phyloP scores from a whole-genome alignment of 2,113 vertebrate genomes.

The Vicugna pacos region DNA sequence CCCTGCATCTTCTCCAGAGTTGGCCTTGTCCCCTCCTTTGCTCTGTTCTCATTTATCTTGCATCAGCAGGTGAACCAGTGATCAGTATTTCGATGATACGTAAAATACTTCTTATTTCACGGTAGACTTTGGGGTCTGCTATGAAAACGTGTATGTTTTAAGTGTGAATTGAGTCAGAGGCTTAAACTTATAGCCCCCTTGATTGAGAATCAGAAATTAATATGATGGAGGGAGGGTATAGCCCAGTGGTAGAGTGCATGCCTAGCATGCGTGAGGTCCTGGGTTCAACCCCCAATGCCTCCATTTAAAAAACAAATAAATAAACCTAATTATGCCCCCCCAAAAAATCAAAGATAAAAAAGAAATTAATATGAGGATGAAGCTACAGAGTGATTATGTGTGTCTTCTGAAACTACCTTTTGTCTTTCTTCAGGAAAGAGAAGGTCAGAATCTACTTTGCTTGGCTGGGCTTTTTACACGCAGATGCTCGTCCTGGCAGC shows the following conservation, averaged over 20 bases:
- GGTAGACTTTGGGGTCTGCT: not conserved
- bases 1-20: not conserved
- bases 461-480: slow-evolving; percentile 97
- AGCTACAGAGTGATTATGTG: too few species aligned
- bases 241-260: too few species aligned
- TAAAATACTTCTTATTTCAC: not conserved
- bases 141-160: not conserved
- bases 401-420: too few species aligned
- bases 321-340: too few species aligned
- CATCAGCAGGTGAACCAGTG: not conserved
- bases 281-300: too few species aligned
- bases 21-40: not conserved
- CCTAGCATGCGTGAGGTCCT: too few species aligned
- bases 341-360: too few species aligned
- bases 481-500: slow-evolving; percentile 93
- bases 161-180: not conserved
- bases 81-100: not conserved
- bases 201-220: slow-evolving; percentile 16
- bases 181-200: not conserved
- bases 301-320: too few species aligned
- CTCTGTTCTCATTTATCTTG: not conserved
- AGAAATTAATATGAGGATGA: too few species aligned
- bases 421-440: too few species aligned
- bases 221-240: too few species aligned
- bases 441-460: slow-evolving; percentile 75